Conservation (phyloP, 2,888 invertebrate species). For the Andrena minutula region DNA sequence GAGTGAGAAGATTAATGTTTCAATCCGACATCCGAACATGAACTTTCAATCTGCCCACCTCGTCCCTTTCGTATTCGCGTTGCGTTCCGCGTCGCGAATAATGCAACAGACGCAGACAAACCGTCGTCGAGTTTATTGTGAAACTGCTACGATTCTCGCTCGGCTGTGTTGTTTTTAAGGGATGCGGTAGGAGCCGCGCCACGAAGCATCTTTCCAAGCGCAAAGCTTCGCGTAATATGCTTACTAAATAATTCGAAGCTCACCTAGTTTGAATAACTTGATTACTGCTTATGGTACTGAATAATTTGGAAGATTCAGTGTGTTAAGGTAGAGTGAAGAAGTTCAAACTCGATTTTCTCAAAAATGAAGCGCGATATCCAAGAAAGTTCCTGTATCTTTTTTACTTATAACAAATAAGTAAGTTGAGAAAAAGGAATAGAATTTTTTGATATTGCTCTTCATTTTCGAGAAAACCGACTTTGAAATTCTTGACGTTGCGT, state of each 20-base stretch:
- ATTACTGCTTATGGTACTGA: no score
- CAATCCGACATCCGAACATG: slow-evolving; percentile 32
- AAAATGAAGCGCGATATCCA: no score
- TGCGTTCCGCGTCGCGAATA: slow-evolving; percentile 33
- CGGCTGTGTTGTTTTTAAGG: neutral
- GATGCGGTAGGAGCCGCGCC: neutral
- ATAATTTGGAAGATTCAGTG: no score
- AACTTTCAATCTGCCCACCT: slow-evolving; percentile 56
- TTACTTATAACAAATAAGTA: no score
- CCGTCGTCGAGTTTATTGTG: slow-evolving; percentile 31
- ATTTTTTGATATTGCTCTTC: no score
- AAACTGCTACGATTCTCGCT: neutral
- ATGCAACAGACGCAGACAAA: slow-evolving; percentile 31
- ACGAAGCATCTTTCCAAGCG: neutral
- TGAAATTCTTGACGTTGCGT: no score
- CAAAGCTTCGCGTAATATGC: neutral
- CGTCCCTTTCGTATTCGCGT: slow-evolving; percentile 22
- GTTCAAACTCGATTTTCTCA: no score
- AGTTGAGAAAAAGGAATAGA: no score
- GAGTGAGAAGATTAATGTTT: slow-evolving; percentile 61
- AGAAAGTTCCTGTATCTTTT: no score
- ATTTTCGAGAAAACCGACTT: no score
- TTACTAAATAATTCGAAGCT: neutral
- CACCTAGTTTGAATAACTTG: neutral
- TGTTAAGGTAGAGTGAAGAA: no score